Conservation (phyloP, 2,888 invertebrate species). For the Eilema sororculum region DNA sequence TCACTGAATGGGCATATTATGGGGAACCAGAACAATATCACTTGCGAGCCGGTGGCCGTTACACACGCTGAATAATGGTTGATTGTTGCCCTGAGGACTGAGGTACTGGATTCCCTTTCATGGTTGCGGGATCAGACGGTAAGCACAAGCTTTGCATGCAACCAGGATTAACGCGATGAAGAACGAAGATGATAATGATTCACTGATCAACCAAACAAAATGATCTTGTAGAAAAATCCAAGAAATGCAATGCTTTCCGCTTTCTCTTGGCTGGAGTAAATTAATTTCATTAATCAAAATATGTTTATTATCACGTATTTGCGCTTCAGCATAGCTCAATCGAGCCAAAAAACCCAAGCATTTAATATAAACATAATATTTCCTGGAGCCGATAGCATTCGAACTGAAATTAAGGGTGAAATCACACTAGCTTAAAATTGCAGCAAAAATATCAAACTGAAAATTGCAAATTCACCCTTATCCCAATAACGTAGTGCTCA, state of each 20-base stretch:
- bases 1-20: no score
- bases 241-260: background rate
- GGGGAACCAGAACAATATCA: no score
- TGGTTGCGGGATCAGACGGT: no score
- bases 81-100: no score
- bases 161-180: background rate
- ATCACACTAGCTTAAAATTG: no score
- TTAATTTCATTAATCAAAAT: conserved; percentile 14
- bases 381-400: conserved; percentile 18
- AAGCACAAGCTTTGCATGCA: background rate
- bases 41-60: no score
- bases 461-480: no score
- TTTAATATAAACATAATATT: conserved; percentile 24
- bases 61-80: background rate
- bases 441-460: no score
- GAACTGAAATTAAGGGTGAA: conserved; percentile 10
- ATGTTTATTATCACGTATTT: conserved; percentile 14
- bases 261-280: background rate
- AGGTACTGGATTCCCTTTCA: no score
- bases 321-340: background rate
- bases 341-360: conserved; percentile 11
- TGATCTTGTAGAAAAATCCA: background rate
- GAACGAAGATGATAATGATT: background rate
- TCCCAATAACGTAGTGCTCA: no score
- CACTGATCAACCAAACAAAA: background rate